phyloP scores from a whole-genome alignment of 1,140 invertebrate species.

The Bilobella aurantiaca region DNA sequence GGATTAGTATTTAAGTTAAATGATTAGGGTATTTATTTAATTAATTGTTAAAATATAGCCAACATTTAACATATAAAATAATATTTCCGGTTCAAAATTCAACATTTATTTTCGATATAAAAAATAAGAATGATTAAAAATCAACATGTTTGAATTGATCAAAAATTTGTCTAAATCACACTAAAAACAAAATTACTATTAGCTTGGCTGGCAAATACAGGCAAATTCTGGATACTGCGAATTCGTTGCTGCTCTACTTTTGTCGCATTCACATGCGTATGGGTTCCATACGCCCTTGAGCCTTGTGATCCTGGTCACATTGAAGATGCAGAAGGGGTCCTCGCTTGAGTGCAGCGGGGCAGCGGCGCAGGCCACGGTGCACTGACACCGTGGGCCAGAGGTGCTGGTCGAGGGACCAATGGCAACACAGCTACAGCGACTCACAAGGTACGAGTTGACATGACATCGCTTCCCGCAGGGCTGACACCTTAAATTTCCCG shows the following conservation, averaged over 20 bases:
- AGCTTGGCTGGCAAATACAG: not conserved
- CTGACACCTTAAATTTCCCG: not conserved
- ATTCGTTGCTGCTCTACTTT: not conserved
- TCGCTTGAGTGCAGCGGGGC: not conserved
- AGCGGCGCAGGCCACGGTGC: not conserved
- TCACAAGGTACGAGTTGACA: not conserved
- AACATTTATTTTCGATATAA: too few species aligned
- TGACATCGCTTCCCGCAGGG: not conserved
- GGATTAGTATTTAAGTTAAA: too few species aligned
- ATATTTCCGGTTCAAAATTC: too few species aligned
- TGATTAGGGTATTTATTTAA: too few species aligned
- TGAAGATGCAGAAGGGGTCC: constrained; percentile 1
- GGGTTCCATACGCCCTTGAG: not conserved
- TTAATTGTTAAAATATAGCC: too few species aligned
- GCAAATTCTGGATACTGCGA: not conserved
- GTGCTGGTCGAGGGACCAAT: not conserved
- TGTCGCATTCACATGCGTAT: not conserved
- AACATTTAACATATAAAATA: too few species aligned
- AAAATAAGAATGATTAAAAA: too few species aligned
- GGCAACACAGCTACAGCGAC: not conserved
- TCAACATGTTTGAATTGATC: not conserved
- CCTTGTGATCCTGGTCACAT: not conserved
- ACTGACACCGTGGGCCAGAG: not conserved
- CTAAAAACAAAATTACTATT: not conserved
- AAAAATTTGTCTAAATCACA: not conserved